phyloP scores from a whole-genome alignment of 2,888 invertebrate genomes.

The Rhabditoides inermis region DNA sequence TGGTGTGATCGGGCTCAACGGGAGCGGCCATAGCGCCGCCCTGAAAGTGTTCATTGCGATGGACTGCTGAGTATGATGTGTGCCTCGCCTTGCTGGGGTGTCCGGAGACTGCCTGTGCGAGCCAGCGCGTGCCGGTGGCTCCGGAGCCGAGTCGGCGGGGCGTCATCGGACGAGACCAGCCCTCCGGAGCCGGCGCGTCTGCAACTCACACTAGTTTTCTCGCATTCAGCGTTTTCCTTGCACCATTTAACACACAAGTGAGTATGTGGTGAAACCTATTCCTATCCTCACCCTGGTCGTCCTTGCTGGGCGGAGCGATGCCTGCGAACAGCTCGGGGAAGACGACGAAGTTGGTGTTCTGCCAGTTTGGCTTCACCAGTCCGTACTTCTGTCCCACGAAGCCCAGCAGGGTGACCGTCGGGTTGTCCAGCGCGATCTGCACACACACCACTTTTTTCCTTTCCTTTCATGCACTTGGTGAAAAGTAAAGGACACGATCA shows the following conservation, averaged over 20 bases:
- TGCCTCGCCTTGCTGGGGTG: slow-evolving; percentile 36
- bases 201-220: too few relatives aligned
- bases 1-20: slow-evolving; percentile 37
- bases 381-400: slow-evolving; percentile 78
- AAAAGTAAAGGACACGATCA: too few relatives aligned
- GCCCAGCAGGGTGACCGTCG: slow-evolving; percentile 76
- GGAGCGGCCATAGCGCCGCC: slow-evolving; percentile 33
- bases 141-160: slow-evolving; percentile 37
- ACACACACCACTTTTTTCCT: background rate
- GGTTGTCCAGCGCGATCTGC: slow-evolving; percentile 76
- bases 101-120: slow-evolving; percentile 37
- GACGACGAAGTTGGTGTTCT: slow-evolving; percentile 79
- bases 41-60: too few relatives aligned
- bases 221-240: background rate
- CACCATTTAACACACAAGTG: background rate
- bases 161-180: slow-evolving; percentile 43
- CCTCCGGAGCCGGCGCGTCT: slow-evolving; percentile 35
- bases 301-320: too few relatives aligned
- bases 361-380: slow-evolving; percentile 65
- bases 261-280: too few relatives aligned
- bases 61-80: too few relatives aligned
- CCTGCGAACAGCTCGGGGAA: slow-evolving; percentile 72
- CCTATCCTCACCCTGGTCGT: too few relatives aligned
- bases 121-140: slow-evolving; percentile 36
- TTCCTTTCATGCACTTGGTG: too few relatives aligned